A percentile compares a stretch with the other conserved stretches of the same genome.
phyloP scores from a whole-genome alignment of 2,797 vertebrate genomes.

The Leptatherina wallacei region DNA sequence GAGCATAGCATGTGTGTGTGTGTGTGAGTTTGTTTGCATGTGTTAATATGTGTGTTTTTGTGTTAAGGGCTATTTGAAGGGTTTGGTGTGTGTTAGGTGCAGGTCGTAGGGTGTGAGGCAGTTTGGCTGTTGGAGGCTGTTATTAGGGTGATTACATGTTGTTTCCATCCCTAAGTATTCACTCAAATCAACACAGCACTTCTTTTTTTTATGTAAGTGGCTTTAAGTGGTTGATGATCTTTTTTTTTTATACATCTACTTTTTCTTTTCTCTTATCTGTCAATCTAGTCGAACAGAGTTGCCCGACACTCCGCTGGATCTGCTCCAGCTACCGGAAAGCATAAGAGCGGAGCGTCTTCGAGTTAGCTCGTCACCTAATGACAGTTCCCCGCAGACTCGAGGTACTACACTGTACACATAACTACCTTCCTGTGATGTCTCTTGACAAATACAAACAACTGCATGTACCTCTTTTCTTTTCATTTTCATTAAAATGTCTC shows the following conservation, averaged over 20 bases:
- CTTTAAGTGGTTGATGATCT: constrained; percentile 65
- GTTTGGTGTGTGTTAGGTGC: constrained; percentile 50
- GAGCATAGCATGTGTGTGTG: constrained; percentile 33
- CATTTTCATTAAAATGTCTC: constrained; percentile 12
- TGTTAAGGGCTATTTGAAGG: constrained; percentile 38
- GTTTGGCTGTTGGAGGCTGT: constrained; percentile 62
- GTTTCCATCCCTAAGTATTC: constrained; percentile 71
- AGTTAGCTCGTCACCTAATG: constrained; percentile 67
- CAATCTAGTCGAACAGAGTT: constrained; percentile 85
- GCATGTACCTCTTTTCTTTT: background rate
- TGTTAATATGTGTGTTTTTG: constrained; percentile 41
- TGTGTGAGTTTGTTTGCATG: constrained; percentile 46
- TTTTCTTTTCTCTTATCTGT: constrained; percentile 28
- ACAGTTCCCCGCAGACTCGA: constrained; percentile 78
- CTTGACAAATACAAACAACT: constrained; percentile 10
- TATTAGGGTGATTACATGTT: constrained; percentile 76
- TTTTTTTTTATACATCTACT: constrained; percentile 47
- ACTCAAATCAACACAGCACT: constrained; percentile 54
- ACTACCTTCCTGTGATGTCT: constrained; percentile 1
- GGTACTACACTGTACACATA: constrained; percentile 65
- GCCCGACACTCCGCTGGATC: constrained; percentile 86
- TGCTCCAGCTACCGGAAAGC: constrained; percentile 87
- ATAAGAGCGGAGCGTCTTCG: constrained; percentile 76
- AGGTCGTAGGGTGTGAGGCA: constrained; percentile 65
- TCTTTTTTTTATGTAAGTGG: constrained; percentile 58